These are phyloP conservation scores for Ceryle rudis DNA, from an alignment of 2,797 vertebrate genomes.

Conservation along the genomic window DNA sequence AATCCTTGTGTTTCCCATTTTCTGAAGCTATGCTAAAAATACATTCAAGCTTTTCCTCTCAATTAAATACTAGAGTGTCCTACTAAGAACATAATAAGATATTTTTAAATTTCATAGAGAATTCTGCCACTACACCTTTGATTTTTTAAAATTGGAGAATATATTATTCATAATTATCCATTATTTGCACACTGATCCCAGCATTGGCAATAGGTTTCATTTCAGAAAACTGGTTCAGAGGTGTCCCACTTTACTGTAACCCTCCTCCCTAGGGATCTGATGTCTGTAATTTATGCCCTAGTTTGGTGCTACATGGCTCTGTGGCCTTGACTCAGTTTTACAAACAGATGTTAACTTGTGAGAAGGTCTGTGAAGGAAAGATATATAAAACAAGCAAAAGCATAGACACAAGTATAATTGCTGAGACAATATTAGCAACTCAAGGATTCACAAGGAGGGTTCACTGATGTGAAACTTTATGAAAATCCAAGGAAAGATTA, in stretches of 20 bases:
- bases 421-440: background rate
- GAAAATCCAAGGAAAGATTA: background rate
- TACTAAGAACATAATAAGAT: background rate
- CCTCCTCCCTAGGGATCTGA: background rate
- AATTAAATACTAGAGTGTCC: background rate
- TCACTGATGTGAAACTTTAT: background rate
- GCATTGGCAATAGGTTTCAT: background rate
- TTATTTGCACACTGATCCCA: background rate
- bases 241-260: background rate
- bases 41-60: background rate
- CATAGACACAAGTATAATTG: background rate
- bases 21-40: background rate
- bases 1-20: background rate
- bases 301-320: background rate
- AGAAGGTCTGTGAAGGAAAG: background rate
- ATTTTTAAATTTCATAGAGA: background rate
- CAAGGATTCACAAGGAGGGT: background rate
- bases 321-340: conserved; percentile 5
- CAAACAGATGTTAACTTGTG: background rate
- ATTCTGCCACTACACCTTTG: background rate
- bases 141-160: background rate
- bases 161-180: background rate
- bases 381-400: background rate
- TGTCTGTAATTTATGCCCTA: background rate
- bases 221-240: background rate